Conservation (phyloP, 2,113 vertebrate species). For the Malurus elegans region DNA sequence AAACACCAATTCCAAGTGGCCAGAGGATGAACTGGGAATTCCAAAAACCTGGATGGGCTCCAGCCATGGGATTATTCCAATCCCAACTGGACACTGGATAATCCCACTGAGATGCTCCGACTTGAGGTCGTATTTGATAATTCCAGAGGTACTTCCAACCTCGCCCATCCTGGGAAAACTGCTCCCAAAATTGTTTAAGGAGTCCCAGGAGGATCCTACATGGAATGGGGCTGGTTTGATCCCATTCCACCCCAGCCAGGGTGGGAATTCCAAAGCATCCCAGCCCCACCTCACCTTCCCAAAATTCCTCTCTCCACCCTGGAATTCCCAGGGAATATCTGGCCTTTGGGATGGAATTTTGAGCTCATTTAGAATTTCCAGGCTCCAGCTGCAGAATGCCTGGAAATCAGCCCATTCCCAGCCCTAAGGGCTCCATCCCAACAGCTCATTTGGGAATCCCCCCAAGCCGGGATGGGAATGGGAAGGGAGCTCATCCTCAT, state of each 20-base stretch:
- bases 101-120: no score
- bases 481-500: background rate
- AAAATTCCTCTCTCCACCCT: background rate
- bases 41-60: rapidly evolving
- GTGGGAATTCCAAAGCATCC: background rate
- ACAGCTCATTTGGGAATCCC: background rate
- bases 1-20: rapidly evolving
- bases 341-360: background rate
- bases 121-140: background rate
- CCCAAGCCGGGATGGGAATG: background rate
- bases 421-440: background rate
- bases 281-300: background rate
- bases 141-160: background rate
- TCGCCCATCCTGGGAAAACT: background rate
- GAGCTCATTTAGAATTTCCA: background rate
- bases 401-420: background rate
- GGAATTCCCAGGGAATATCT: rapidly evolving
- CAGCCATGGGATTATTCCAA: background rate
- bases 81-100: no score
- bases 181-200: rapidly evolving
- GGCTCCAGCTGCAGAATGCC: background rate
- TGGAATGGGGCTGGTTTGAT: rapidly evolving
- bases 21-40: background rate
- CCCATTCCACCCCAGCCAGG: background rate
- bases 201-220: rapidly evolving